Evolutionary conservation across 2,888 invertebrate species (phyloP).

Genomic region (Eupithecia tripunctaria): DNA sequence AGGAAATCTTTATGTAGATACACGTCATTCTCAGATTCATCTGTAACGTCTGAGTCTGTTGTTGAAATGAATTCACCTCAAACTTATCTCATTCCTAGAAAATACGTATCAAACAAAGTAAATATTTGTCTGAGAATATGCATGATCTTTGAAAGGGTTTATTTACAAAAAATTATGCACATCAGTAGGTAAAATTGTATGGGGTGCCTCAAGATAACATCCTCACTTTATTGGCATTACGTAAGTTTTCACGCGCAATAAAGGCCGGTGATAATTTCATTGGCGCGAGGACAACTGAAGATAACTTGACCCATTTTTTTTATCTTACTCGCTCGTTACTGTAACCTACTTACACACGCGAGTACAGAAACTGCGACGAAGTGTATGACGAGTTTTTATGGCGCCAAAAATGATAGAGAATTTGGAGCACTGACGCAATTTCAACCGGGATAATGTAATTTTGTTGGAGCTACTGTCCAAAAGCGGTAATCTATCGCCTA

Average conservation of each 20-base stretch:
- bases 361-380: constrained; percentile 61
- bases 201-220: constrained; percentile 44
- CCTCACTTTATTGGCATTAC: constrained; percentile 64
- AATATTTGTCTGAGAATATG: constrained; percentile 31
- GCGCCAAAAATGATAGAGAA: constrained; percentile 55
- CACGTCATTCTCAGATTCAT: constrained; percentile 17
- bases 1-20: constrained; percentile 28
- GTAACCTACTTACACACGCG: constrained; percentile 79
- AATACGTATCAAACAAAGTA: constrained; percentile 20
- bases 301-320: constrained; percentile 84
- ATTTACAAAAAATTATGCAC: constrained; percentile 12
- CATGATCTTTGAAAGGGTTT: neutral
- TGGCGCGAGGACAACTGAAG: constrained; percentile 80
- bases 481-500: constrained; percentile 10
- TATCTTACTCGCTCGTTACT: constrained; percentile 76
- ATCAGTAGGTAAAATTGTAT: constrained; percentile 14
- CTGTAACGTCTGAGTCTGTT: constrained; percentile 22
- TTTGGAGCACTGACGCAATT: constrained; percentile 54
- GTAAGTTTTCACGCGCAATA: constrained; percentile 73
- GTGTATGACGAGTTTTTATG: constrained; percentile 54
- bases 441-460: constrained; percentile 30
- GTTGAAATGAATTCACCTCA: constrained; percentile 22
- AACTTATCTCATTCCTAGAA: constrained; percentile 24
- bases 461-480: constrained; percentile 25
- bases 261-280: constrained; percentile 74